A percentile compares a stretch with the other conserved stretches of the same genome.
Evolutionary conservation across 1,140 invertebrate genomes (phyloP).

Genomic region (Orius laevigatus): DNA sequence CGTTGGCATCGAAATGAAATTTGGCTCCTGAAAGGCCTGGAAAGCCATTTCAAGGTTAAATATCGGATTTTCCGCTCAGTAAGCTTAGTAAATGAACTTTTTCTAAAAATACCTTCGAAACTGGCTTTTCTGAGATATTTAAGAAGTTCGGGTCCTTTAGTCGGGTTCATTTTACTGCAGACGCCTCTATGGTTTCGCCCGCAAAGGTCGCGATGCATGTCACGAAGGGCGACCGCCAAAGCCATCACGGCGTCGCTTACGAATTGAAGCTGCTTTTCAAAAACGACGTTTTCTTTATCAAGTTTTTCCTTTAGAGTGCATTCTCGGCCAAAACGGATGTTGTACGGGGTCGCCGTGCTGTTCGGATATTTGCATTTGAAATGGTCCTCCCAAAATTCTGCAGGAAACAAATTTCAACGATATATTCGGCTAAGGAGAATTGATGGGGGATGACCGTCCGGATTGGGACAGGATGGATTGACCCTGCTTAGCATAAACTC

Average conservation of each 20-base stretch:
- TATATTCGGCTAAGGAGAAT: constrained; percentile 61
- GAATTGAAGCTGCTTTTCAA: constrained; percentile 81
- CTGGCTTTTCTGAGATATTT: constrained; percentile 66
- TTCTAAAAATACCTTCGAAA: constrained; percentile 49
- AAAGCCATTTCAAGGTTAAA: constrained; percentile 25
- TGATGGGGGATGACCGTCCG: too few relatives aligned
- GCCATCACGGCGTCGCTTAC: constrained; percentile 88
- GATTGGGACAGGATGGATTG: too few relatives aligned
- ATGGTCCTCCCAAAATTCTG: constrained; percentile 88
- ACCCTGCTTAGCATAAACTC: too few relatives aligned
- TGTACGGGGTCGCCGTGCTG: constrained; percentile 62
- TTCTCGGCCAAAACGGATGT: constrained; percentile 43
- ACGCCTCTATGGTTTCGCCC: constrained; percentile 37
- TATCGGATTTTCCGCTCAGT: constrained; percentile 63
- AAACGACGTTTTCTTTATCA: constrained; percentile 54
- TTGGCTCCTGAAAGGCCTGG: constrained; percentile 71
- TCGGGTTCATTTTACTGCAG: constrained; percentile 75
- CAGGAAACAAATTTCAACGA: constrained; percentile 21
- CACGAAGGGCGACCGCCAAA: constrained; percentile 65
- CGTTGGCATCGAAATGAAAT: constrained; percentile 76
- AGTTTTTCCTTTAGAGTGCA: constrained; percentile 60
- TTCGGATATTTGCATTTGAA: constrained; percentile 71
- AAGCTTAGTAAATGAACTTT: constrained; percentile 32
- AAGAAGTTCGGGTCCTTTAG: constrained; percentile 65
- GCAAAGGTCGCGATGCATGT: constrained; percentile 72